phyloP scores from a whole-genome alignment of 1,140 invertebrate genomes.

The Anadara kagoshimensis region DNA sequence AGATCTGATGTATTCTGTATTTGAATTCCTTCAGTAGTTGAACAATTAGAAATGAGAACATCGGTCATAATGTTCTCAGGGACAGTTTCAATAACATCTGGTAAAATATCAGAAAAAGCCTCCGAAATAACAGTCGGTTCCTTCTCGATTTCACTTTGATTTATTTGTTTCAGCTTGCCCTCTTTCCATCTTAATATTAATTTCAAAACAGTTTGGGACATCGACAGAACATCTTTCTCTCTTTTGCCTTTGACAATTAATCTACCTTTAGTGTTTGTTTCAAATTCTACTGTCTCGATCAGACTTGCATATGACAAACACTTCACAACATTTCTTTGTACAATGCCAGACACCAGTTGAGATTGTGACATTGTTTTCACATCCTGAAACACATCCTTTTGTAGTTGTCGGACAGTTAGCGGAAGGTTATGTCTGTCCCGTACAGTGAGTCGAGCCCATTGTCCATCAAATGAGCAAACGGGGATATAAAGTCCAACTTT shows the following conservation, averaged over 20 bases:
- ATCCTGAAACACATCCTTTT: too few relatives aligned
- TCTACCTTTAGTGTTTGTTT: not conserved
- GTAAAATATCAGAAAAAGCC: too few relatives aligned
- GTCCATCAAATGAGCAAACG: slow-evolving; percentile 35
- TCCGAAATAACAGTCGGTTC: too few relatives aligned
- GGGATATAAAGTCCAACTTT: slow-evolving; percentile 34
- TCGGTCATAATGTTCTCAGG: too few relatives aligned
- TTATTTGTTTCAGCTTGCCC: too few relatives aligned
- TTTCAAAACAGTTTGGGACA: too few relatives aligned
- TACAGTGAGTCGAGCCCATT: slow-evolving; percentile 22
- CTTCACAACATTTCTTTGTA: not conserved
- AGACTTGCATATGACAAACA: not conserved
- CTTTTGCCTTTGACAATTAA: not conserved
- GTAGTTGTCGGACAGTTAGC: slow-evolving; percentile 24
- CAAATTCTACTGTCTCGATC: too few relatives aligned
- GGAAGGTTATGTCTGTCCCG: slow-evolving; percentile 3
- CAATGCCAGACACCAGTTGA: not conserved
- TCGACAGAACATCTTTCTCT: not conserved
- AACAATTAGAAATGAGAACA: too few relatives aligned
- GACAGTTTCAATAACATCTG: too few relatives aligned
- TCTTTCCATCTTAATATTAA: too few relatives aligned
- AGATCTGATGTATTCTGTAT: not conserved
- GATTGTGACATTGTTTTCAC: not conserved
- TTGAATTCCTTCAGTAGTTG: not conserved
- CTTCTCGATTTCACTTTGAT: too few relatives aligned